phyloP scores from a whole-genome alignment of 1,140 invertebrate species.

The Episyrphus balteatus region DNA sequence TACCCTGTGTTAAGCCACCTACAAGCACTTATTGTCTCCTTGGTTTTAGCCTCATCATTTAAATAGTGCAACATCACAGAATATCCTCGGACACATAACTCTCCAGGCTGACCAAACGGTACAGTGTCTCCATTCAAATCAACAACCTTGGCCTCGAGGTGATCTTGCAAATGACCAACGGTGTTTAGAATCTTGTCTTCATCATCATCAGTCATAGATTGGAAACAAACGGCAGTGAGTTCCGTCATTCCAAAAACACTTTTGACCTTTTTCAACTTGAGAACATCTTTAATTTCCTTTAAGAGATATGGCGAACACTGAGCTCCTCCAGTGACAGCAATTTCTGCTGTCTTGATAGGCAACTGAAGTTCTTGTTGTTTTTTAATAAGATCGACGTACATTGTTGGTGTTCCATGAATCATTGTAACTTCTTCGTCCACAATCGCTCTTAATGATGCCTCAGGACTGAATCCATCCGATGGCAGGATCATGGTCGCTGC shows the following conservation, averaged over 20 bases:
- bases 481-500: conserved; percentile 64
- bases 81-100: conserved; percentile 75
- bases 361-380: conserved; percentile 40
- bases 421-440: conserved; percentile 63
- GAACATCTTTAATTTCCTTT: conserved; percentile 44
- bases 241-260: conserved; percentile 84
- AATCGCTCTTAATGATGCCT: conserved; percentile 53
- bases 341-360: conserved; percentile 39
- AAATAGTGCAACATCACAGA: conserved; percentile 77
- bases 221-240: conserved; percentile 63
- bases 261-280: conserved; percentile 43
- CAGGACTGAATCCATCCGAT: conserved; percentile 53
- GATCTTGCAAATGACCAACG: conserved; percentile 67
- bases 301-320: conserved; percentile 62
- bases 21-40: conserved; percentile 54
- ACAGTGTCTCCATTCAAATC: conserved; percentile 59
- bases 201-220: conserved; percentile 53
- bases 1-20: conserved; percentile 89
- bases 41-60: conserved; percentile 70
- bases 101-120: conserved; percentile 64
- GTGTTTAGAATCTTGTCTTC: conserved; percentile 54
- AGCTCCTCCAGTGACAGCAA: conserved; percentile 64
- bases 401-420: conserved; percentile 88
- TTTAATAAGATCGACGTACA: conserved; percentile 79
- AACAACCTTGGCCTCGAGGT: conserved; percentile 70